Evolutionary conservation across 1,140 invertebrate genomes (phyloP), one percentile per base, ranked within the genome.

Genomic region (Mizuhopecten yessoensis): DNA sequence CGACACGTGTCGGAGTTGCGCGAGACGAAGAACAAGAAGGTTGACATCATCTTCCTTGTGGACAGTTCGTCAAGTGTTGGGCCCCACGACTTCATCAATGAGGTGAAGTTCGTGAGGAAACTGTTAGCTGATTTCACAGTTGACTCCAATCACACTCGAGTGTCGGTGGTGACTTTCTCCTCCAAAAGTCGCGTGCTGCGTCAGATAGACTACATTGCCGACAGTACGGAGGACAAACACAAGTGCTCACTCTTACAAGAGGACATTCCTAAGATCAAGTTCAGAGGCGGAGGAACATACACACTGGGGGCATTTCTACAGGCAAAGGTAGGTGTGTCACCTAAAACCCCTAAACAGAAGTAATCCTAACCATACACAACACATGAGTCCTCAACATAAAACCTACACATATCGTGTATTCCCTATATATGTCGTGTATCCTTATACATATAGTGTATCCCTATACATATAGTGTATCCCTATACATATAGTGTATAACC

Each of bases 41-140:
- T 98, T 86, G 98, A 98, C 94, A 95, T 98, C 23, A 97, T 98
- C 9, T 98, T 98, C 94, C 96, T 98, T 23, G 97, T 98, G 13
- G 98, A 98, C 94, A 97, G 97, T 34, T 98, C 98, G 1, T 97
- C 97, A 0, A 98, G 97, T 87, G 97, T 98, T 2, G 98, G 98
- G 1, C 95, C 96, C 86, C 96, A 97, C 3, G 98, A 98, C 95
- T 98, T 98, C 95, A 96, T 96, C 90, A 97, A 97, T 88, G 98
- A 98, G 95, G 94, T 98, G 42, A 97, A 97, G 93, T 98, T 98
- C 95, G 98, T 98, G 3, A 97, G 97, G 92, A 98, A 98, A 94
- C 95, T 98, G 0, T 93, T 98, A n/a, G 97, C 98, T 10, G 98
- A 98, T 95, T 98, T 98, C 91, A 97, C 97, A 0, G 97, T 98